phyloP scores from a whole-genome alignment of 2,888 invertebrate genomes.

The Melipona beecheii region DNA sequence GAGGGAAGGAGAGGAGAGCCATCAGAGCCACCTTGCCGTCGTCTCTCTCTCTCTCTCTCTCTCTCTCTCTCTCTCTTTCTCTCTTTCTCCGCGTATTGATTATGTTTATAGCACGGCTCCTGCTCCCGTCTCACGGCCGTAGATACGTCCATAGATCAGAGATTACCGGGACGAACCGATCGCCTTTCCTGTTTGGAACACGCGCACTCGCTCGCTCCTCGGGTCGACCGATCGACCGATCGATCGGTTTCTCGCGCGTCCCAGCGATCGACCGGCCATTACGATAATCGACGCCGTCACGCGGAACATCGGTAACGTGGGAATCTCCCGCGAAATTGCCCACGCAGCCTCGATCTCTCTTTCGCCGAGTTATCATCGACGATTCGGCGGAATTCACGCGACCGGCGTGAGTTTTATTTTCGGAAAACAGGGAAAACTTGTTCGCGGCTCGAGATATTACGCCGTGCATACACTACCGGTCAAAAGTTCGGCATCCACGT shows the following conservation, averaged over 20 bases:
- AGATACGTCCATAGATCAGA: constrained; percentile 66
- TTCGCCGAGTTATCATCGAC: not conserved
- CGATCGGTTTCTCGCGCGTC: constrained; percentile 47
- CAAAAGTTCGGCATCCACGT: not conserved
- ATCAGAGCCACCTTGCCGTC: constrained; percentile 17
- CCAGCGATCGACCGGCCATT: constrained; percentile 27
- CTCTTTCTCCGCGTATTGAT: not conserved
- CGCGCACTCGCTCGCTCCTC: not conserved
- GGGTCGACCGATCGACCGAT: constrained; percentile 2
- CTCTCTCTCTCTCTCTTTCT: too few relatives aligned
- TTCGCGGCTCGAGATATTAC: not conserved
- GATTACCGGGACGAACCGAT: constrained; percentile 68
- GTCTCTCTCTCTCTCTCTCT: not conserved
- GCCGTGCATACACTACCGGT: not conserved
- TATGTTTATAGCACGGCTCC: constrained; percentile 39
- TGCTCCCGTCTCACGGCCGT: constrained; percentile 52
- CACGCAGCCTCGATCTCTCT: not conserved
- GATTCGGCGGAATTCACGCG: not conserved
- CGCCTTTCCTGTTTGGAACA: constrained; percentile 43
- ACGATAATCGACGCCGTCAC: constrained; percentile 31
- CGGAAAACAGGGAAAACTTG: not conserved
- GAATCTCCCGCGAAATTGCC: constrained; percentile 12
- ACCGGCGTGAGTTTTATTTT: not conserved
- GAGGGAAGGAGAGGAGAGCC: constrained; percentile 52
- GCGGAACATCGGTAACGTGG: constrained; percentile 49